phyloP scores from a whole-genome alignment of 2,113 vertebrate genomes.

The Trachemys scripta region DNA sequence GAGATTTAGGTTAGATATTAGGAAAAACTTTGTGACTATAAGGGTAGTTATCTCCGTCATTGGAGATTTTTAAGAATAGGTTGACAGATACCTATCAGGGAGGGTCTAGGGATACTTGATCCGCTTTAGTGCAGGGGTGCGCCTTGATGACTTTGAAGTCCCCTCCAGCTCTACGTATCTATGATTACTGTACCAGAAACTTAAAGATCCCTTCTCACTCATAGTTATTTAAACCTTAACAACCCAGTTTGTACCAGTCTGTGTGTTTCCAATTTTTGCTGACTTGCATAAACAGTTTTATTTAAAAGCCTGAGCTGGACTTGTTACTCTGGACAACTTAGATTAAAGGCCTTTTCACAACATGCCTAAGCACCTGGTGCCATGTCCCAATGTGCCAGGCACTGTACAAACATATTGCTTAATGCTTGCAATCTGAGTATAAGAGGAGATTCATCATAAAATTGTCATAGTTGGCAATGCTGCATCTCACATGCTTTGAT shows the following conservation, averaged over 20 bases:
- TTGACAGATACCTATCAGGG: no score
- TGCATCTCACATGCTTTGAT: neutral
- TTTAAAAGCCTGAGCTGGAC: neutral
- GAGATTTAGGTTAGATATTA: no score
- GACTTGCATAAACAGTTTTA: neutral
- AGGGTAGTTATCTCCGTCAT: no score
- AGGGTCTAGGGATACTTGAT: no score
- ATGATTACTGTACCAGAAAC: rapidly evolving
- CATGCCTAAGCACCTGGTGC: neutral
- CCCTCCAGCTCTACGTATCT: no score
- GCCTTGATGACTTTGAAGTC: no score
- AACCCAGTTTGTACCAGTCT: rapidly evolving
- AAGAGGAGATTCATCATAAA: neutral
- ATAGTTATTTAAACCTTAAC: rapidly evolving
- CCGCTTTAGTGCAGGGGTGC: no score
- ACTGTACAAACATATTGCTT: neutral
- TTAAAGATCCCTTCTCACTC: rapidly evolving
- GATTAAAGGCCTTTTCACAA: neutral
- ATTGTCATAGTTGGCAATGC: no score
- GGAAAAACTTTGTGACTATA: no score
- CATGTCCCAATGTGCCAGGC: neutral
- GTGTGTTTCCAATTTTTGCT: neutral
- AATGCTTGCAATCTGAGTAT: neutral
- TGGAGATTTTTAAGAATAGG: no score
- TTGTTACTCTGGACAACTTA: neutral